A percentile compares a stretch with the other conserved stretches of the same genome.
These are phyloP conservation scores for Gymnoscopelus braueri DNA, from an alignment of 2,797 vertebrate genomes.

Conservation along the genomic window DNA sequence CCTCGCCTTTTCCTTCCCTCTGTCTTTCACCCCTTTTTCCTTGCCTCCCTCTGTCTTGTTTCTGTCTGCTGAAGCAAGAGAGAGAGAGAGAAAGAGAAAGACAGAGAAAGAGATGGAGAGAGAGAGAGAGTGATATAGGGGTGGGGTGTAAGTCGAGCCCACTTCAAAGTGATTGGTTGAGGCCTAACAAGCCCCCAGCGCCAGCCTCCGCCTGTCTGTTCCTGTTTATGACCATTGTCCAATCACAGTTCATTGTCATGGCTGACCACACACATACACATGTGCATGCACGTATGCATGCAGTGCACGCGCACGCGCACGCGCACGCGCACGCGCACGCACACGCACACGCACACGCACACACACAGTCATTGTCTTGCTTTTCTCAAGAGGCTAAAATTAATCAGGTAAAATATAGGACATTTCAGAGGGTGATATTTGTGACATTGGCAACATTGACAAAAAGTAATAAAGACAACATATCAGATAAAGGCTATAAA, in stretches of 20 bases:
- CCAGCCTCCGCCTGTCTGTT: constrained; percentile 63
- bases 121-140: constrained; percentile 12
- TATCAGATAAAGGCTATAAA: too few relatives aligned
- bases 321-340: constrained; percentile 1
- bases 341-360: not conserved
- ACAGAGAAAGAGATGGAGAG: constrained; percentile 21
- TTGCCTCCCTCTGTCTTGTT: constrained; percentile 51
- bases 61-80: constrained; percentile 66
- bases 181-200: constrained; percentile 70
- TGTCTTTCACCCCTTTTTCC: constrained; percentile 44
- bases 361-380: too few relatives aligned
- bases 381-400: too few relatives aligned
- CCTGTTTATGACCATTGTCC: constrained; percentile 64
- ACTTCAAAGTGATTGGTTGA: constrained; percentile 64
- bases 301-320: not conserved
- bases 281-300: not conserved
- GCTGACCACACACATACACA: constrained; percentile 23
- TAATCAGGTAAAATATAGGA: too few relatives aligned
- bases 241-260: constrained; percentile 43
- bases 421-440: too few relatives aligned
- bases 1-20: constrained; percentile 52
- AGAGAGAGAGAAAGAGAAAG: constrained; percentile 33
- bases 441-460: too few relatives aligned
- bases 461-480: too few relatives aligned
- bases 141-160: constrained; percentile 52